Evolutionary conservation across 1,140 invertebrate genomes (phyloP).

Genomic region (Cepaea nemoralis): DNA sequence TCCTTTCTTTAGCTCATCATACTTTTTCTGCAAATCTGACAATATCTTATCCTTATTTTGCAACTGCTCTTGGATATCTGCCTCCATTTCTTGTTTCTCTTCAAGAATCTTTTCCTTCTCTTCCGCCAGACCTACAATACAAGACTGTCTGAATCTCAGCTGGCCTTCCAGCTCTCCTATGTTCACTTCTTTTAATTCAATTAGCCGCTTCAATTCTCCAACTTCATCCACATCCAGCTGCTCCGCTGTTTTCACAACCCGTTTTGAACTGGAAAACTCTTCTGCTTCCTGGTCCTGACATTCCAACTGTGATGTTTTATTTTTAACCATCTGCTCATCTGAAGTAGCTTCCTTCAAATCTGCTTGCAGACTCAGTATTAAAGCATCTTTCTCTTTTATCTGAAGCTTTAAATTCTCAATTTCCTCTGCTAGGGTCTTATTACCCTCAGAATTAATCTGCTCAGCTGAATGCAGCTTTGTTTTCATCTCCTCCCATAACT

Average conservation of each 20-base stretch:
- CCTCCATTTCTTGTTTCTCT: conserved; percentile 17
- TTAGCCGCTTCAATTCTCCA: conserved; percentile 25
- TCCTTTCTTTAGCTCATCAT: conserved; percentile 30
- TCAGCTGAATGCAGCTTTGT: background rate
- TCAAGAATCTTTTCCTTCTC: conserved; percentile 11
- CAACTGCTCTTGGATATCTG: background rate
- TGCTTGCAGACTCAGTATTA: background rate
- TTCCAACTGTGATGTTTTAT: background rate
- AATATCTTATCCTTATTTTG: conserved; percentile 26
- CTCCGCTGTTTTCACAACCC: conserved; percentile 35
- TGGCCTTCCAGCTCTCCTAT: conserved; percentile 31
- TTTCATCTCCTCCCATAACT: background rate
- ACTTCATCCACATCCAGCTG: conserved; percentile 22
- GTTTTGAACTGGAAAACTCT: conserved; percentile 30
- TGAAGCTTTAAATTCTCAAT: conserved; percentile 5
- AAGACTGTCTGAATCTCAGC: conserved; percentile 13
- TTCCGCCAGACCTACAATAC: conserved; percentile 23
- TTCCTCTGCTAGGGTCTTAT: background rate
- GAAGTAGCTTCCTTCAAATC: background rate
- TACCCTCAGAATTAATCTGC: background rate
- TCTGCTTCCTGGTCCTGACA: background rate
- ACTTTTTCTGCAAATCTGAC: conserved; percentile 25
- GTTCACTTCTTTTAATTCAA: conserved; percentile 31
- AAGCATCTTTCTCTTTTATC: background rate
- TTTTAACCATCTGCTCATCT: background rate